A percentile compares a stretch with the other conserved stretches of the same genome.
Evolutionary conservation across 2,797 vertebrate genomes (phyloP).

Genomic region (Parotocinclus haroldoi): DNA sequence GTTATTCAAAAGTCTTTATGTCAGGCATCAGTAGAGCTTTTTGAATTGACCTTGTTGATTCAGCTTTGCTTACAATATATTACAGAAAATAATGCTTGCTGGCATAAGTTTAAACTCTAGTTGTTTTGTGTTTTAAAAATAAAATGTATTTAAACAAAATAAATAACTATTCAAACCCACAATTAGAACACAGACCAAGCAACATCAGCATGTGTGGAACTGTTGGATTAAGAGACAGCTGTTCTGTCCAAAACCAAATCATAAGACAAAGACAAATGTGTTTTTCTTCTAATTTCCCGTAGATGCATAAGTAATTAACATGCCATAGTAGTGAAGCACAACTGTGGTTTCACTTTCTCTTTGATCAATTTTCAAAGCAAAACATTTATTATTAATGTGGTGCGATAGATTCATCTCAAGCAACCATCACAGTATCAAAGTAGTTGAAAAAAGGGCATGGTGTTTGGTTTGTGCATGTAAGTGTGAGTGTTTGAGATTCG

Average conservation of each 20-base stretch:
- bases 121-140: background rate
- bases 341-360: constrained; percentile 54
- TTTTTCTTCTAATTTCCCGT: constrained; percentile 49
- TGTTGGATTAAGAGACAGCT: constrained; percentile 53
- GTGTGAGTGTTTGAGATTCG: constrained; percentile 27
- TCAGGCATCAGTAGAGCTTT: constrained; percentile 44
- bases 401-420: constrained; percentile 50
- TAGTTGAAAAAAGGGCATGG: constrained; percentile 67
- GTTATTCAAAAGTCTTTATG: constrained; percentile 53
- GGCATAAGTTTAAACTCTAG: constrained; percentile 25
- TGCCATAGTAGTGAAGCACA: constrained; percentile 48
- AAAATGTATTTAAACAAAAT: too few relatives aligned
- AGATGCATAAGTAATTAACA: constrained; percentile 47
- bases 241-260: constrained; percentile 60
- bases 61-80: constrained; percentile 26
- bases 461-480: constrained; percentile 24
- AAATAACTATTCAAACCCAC: too few relatives aligned
- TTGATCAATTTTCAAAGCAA: constrained; percentile 64
- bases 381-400: constrained; percentile 70
- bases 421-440: constrained; percentile 52
- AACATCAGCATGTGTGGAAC: constrained; percentile 44
- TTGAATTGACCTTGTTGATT: constrained; percentile 30
- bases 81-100: constrained; percentile 34
- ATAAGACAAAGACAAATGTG: constrained; percentile 40
- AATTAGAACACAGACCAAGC: constrained; percentile 36